Evolutionary conservation across 1,140 invertebrate species (phyloP).

Genomic region (Bombus waltoni): DNA sequence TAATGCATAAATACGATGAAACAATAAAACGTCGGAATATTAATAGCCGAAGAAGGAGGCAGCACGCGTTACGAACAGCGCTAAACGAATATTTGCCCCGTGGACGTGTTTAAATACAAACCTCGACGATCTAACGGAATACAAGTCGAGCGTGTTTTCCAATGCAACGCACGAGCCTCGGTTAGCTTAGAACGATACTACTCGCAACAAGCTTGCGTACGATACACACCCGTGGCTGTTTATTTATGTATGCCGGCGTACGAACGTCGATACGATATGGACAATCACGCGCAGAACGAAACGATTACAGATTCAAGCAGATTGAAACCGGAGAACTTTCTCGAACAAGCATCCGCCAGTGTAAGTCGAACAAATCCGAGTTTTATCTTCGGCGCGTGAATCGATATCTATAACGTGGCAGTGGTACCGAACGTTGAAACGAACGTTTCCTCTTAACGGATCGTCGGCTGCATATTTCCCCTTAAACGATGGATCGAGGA

Average conservation of each 20-base stretch:
- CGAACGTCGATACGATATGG: constrained; percentile 36
- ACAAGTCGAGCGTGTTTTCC: background rate
- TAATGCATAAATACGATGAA: background rate
- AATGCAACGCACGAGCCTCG: constrained; percentile 28
- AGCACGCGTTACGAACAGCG: background rate
- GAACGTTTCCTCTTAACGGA: too few relatives aligned
- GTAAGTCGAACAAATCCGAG: background rate
- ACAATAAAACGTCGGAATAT: background rate
- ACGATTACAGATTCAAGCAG: background rate
- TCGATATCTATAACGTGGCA: too few relatives aligned
- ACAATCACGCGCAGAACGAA: constrained; percentile 35
- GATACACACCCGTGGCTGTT: constrained; percentile 26
- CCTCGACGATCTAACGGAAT: constrained; percentile 35
- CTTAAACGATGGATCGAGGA: too few relatives aligned
- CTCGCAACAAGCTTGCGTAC: background rate
- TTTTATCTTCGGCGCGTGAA: background rate
- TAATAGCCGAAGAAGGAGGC: background rate
- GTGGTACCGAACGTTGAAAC: too few relatives aligned
- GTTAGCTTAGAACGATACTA: constrained; percentile 32
- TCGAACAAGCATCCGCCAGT: background rate
- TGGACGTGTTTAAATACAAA: constrained; percentile 8
- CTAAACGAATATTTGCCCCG: background rate
- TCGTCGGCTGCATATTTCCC: too few relatives aligned
- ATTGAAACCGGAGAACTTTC: background rate
- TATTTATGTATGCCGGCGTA: constrained; percentile 56